Conservation (phyloP, 2,888 invertebrate species). For the Choristoneura rosaceana region DNA sequence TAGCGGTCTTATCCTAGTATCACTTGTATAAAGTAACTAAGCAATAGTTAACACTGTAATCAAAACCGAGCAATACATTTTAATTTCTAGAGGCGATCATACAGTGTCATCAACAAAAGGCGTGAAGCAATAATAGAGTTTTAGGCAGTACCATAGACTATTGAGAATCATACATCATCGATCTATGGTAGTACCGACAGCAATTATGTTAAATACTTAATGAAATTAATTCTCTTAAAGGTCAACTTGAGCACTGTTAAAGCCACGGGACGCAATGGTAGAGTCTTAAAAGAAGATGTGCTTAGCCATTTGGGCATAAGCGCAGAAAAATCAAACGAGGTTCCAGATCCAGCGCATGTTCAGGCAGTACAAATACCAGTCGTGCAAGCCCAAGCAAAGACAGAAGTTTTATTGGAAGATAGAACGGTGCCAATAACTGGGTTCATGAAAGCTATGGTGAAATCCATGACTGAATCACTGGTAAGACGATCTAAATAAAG, state of each 20-base stretch:
- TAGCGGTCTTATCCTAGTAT: too few species aligned
- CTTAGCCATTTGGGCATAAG: constrained; percentile 87
- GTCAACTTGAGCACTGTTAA: constrained; percentile 88
- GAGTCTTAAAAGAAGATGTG: constrained; percentile 98
- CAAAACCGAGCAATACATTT: too few species aligned
- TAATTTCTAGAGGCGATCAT: too few species aligned
- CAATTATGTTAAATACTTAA: not conserved
- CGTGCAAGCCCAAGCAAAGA: constrained; percentile 55
- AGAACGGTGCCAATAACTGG: constrained; percentile 90
- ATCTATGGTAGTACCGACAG: too few species aligned
- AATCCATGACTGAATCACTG: constrained; percentile 96
- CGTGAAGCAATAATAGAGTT: too few species aligned
- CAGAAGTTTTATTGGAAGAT: constrained; percentile 71
- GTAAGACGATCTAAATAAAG: constrained; percentile 70
- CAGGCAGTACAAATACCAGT: constrained; percentile 58
- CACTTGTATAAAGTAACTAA: too few species aligned
- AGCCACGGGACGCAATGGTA: constrained; percentile 94
- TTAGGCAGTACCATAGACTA: too few species aligned
- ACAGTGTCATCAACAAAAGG: too few species aligned
- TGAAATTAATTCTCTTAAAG: constrained; percentile 71
- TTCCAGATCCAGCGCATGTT: constrained; percentile 54
- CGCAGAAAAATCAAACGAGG: constrained; percentile 81
- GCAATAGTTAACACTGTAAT: too few species aligned
- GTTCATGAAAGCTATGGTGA: constrained; percentile 96
- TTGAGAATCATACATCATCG: too few species aligned